Percentiles rank a stretch among this genome's conserved stretches.
These are phyloP conservation scores for Drosophila punjabiensis DNA, from an alignment of 1,140 invertebrate genomes.

Conservation along the genomic window DNA sequence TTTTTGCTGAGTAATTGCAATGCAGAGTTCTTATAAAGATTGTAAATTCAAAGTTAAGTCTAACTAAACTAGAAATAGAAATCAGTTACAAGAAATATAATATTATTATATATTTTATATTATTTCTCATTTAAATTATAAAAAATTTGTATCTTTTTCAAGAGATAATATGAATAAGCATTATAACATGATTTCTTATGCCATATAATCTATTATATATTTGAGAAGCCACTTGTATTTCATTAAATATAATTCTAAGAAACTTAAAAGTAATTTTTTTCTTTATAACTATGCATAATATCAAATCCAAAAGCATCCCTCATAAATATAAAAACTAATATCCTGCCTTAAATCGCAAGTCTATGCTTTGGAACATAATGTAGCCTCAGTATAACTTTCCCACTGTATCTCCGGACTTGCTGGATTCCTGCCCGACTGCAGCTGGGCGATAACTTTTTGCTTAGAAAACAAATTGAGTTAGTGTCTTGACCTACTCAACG, in stretches of 20 bases:
- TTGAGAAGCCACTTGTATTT: neutral
- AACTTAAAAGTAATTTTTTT: no score
- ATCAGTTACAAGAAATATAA: no score
- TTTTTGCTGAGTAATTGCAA: neutral
- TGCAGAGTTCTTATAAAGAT: neutral
- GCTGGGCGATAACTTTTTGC: constrained; percentile 52
- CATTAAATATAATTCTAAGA: neutral
- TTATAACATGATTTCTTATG: neutral
- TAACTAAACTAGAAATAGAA: neutral
- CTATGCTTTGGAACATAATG: neutral
- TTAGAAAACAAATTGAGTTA: constrained; percentile 65
- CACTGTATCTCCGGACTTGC: constrained; percentile 7
- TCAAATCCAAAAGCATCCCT: no score
- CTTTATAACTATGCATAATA: no score
- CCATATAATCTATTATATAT: neutral
- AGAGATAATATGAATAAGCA: neutral
- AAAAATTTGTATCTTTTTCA: neutral
- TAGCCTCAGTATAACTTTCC: constrained; percentile 12
- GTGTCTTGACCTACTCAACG: constrained; percentile 75
- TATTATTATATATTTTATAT: neutral
- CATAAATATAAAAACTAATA: constrained; percentile 1
- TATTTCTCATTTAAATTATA: neutral
- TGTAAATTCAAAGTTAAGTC: neutral
- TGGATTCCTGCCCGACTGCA: constrained; percentile 12
- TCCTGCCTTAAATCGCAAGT: neutral